Conservation (phyloP, 2,797 vertebrate species). For the Strix occidentalis region DNA sequence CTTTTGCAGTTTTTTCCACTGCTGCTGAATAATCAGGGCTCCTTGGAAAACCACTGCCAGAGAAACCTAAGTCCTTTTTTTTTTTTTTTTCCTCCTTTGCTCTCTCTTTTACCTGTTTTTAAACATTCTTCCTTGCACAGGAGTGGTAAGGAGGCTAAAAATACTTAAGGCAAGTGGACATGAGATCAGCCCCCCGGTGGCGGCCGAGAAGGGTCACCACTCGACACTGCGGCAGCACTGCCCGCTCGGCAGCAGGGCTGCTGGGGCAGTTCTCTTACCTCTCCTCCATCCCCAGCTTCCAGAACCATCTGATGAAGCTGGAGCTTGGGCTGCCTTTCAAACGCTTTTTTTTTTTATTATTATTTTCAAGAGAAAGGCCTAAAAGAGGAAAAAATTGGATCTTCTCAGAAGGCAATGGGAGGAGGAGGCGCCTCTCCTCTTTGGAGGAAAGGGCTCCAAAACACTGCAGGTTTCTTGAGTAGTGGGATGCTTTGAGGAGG, state of each 20-base stretch:
- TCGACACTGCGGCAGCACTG: fast-evolving
- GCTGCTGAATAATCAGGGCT: slow-evolving; percentile 32
- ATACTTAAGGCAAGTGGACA: not conserved
- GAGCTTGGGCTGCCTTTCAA: not conserved
- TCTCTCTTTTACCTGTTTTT: not conserved
- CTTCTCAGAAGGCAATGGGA: not conserved
- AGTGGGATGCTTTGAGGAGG: not conserved
- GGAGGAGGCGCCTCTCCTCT: not conserved
- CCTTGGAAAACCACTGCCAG: not conserved
- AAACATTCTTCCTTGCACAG: not conserved
- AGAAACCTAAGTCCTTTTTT: not conserved
- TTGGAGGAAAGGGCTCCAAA: not conserved
- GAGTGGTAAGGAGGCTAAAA: not conserved
- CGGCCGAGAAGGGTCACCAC: not conserved
- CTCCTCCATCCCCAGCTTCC: not conserved
- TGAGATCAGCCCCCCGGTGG: not conserved
- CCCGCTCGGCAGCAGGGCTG: not conserved
- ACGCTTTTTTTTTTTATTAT: not conserved
- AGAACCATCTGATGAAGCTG: not conserved
- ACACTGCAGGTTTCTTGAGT: not conserved
- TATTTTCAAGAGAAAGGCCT: not conserved
- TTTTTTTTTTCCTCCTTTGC: not conserved
- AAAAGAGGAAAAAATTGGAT: not conserved
- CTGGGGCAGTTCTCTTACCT: not conserved
- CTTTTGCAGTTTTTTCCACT: slow-evolving; percentile 26